Base-by-base conservation (phyloP, 2,113 vertebrate species). In the Enhydra lutris region DNA sequence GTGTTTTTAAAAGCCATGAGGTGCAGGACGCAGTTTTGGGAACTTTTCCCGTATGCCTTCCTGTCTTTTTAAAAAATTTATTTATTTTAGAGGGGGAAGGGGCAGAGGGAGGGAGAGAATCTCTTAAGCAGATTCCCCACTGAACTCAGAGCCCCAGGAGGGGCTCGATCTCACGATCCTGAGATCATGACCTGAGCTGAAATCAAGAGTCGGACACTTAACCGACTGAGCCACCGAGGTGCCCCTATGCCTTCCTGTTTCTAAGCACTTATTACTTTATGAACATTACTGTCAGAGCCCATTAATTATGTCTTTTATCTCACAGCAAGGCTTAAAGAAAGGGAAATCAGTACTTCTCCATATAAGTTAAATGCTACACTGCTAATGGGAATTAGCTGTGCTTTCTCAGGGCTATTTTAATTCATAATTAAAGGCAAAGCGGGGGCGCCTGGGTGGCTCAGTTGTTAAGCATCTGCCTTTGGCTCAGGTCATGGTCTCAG, bases 251-350 rank as follows among this genome's bases (percentile, higher is more conserved):
- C 31, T 93, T 91, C 34, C 52, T 79, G 12, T 90, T 93, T 39
- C 55, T 95, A 24, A 71, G 59, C 17, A 29, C 31, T 65, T 63
- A 31, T 4, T 2, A 3, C 29, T n/a, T 63, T 65, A 50, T 20
- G 23, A 42, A 20, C 42, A 34, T 88, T 34, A 82, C 87, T 76
- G 52, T 81, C 73, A 92, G 76, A 59, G 65, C 20, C 20, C 29
- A 36, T 90, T 97, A 91, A 57, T 42, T 63, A 84, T 74, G 69
- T 59, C 80, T 91, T 91, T 89, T 86, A 85, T 88, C 63, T 86
- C 79, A 59, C 39, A 59, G 76, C n/a, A 39, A 94, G 80, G 24
- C 73, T 96, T 90, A 74, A 78, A 55, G 83, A 80, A 78, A 69
- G 94, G 61, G 45, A 83, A 45, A 80, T 89, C 6, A 73, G 23